Conservation (phyloP, 1,140 invertebrate species). For the Tetramorium alpestre region DNA sequence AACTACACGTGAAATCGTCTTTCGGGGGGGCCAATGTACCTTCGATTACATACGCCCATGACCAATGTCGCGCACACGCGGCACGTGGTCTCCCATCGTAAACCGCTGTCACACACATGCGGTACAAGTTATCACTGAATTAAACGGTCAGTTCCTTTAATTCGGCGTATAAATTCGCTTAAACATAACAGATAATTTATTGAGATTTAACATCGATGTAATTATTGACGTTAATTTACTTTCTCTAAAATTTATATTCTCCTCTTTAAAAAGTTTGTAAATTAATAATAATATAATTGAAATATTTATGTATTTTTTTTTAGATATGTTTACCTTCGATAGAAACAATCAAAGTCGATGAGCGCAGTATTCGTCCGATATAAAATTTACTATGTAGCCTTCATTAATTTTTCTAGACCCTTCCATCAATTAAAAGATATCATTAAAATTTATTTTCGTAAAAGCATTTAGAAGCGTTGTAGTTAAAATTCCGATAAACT, state of each 20-base stretch:
- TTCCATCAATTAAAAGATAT: background rate
- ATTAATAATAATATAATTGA: background rate
- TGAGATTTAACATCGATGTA: background rate
- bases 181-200: background rate
- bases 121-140: slow-evolving; percentile 38
- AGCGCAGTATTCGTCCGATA: background rate
- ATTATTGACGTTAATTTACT: background rate
- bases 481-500: background rate
- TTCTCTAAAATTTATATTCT: background rate
- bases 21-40: slow-evolving; percentile 32
- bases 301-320: background rate
- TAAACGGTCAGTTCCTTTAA: slow-evolving; percentile 39
- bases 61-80: slow-evolving; percentile 49
- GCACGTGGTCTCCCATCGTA: slow-evolving; percentile 24
- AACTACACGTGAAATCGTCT: slow-evolving; percentile 57
- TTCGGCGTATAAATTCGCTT: background rate
- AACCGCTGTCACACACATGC: slow-evolving; percentile 36
- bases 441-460: slow-evolving; percentile 9
- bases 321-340: background rate
- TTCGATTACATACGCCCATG: slow-evolving; percentile 42
- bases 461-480: background rate
- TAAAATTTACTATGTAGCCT: background rate
- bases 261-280: background rate
- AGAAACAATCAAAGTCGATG: background rate
- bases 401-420: background rate